Evolutionary conservation across 2,797 vertebrate species (phyloP).

Genomic region (Limnodromus scolopaceus): DNA sequence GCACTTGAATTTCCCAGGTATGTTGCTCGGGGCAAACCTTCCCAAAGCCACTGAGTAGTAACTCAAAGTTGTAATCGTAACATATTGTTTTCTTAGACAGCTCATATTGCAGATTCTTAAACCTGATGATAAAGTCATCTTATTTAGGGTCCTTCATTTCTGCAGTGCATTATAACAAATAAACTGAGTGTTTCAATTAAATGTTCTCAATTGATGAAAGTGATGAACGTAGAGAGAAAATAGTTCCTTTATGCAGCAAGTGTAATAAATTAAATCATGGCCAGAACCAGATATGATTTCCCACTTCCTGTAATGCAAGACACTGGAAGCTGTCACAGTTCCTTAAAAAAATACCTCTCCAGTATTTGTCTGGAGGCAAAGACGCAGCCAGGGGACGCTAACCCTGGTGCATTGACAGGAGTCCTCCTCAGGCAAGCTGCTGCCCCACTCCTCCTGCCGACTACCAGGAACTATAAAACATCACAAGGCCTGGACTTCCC

Average conservation of each 20-base stretch:
- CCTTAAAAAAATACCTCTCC: background rate
- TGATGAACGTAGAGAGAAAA: background rate
- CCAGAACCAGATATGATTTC: background rate
- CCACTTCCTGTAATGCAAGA: conserved; percentile 2
- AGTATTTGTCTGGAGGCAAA: background rate
- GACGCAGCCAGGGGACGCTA: background rate
- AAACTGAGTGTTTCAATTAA: background rate
- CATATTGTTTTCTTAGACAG: fast-evolving
- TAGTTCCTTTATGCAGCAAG: conserved; percentile 10
- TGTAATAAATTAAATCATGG: background rate
- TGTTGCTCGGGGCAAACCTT: background rate
- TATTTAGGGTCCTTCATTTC: background rate
- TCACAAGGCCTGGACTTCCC: background rate
- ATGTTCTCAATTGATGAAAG: background rate
- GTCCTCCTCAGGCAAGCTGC: background rate
- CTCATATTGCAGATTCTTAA: background rate
- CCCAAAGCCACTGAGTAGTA: background rate
- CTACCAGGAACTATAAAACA: background rate
- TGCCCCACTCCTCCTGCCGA: background rate
- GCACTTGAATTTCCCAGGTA: background rate
- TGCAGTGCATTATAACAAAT: background rate
- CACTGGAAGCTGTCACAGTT: background rate
- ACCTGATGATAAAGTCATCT: background rate
- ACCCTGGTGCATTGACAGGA: fast-evolving
- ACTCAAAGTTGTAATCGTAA: background rate